Base-by-base conservation (phyloP, 1,140 invertebrate species). In the Heliconius himera region DNA sequence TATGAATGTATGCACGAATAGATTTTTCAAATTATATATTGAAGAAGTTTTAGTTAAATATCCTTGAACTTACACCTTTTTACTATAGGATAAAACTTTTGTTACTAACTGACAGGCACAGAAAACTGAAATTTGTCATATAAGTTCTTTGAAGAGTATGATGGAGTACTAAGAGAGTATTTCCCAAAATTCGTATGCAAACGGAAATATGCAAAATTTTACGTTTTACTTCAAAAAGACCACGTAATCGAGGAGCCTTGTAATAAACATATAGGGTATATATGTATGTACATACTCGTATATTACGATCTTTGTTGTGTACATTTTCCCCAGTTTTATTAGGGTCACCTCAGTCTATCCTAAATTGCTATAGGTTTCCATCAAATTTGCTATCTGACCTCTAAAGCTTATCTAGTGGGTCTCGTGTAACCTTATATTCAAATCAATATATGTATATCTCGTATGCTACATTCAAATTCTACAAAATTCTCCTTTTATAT, bases 381-480 rank as follows among this genome's bases (percentile, higher is more conserved):
- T 60, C 20, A 60, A 60, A 26, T 60, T 60, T 60, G n/a, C 54
- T 60, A 60, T 60, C 20, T 60, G 54, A 60, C 54, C n/a, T 26
- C 54, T 22, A 60, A 60, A 22, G 20, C n/a, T 60, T 60, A 60
- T 60, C 20, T 11, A 60, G n/a, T 60, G n/a, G n/a, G n/a, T n/a
- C 8, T 22, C n/a, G 3, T 22, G n/a, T 60, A 60, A 60, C n/a
- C n/a, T 26, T 22, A 60, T 1, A 60, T 26, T 22, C 1, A 60
- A 60, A 22, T 60, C n/a, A 11, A 22, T n/a, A 56, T 56, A 56
- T 36, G 33, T 36, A 36, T 16, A 16, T 46, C 13, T 46, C 41
- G 13, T 46, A 16, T 4, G 41, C 11, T 46, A 16, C 41, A 46
- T 46, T 3, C 13, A 46, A 46, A 46, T 16, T 4, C 13, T 46